Evolutionary conservation across 2,888 invertebrate genomes (phyloP), one percentile per base, ranked within the genome.

Genomic region (Neoaliturus tenellus): DNA sequence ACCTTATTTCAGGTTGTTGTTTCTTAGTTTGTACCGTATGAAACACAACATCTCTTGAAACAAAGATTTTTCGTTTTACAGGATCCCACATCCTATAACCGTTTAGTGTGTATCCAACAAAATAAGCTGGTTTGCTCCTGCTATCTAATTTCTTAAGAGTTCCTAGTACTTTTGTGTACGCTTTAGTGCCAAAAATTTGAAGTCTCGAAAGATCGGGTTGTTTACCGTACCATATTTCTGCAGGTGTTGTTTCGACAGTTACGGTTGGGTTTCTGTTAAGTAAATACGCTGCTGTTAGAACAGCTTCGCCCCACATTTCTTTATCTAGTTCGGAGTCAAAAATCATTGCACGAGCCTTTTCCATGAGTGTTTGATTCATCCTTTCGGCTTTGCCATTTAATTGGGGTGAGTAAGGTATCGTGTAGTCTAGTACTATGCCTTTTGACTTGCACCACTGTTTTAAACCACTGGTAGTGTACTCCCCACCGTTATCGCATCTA

Each of bases 281-380:
- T n/a, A 89, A 73, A 83, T 88, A 89, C 28, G 87, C 81, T 62
- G 88, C 86, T 51, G 85, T 85, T 14, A 83, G 55, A 1, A 87
- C 81, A 41, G 89, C 90, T 85, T 90, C 89, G 67, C 88, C 88
- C 88, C 88, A 89, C 85, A 89, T 84, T 33, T 87, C 62, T 85
- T 88, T 88, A 17, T 48, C 10, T n/a, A 88, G 5, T 31, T 83
- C 67, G 0, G 87, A 85, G 31, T 89, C 88, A 81, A 87, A 86
- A 20, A 90, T 51, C 84, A 88, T 78, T 35, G 85, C 84, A 73
- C 87, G 82, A 23, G 86, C 82, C 82, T 87, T 88, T 55, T 88
- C 86, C 73, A 88, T 41, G 48, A 89, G 25, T 14, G 88, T 88
- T 83, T 86, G 25, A 31, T 82, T 85, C 25, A 86, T 23, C 8